phyloP scores from a whole-genome alignment of 2,797 vertebrate genomes.

The Betta splendens region DNA sequence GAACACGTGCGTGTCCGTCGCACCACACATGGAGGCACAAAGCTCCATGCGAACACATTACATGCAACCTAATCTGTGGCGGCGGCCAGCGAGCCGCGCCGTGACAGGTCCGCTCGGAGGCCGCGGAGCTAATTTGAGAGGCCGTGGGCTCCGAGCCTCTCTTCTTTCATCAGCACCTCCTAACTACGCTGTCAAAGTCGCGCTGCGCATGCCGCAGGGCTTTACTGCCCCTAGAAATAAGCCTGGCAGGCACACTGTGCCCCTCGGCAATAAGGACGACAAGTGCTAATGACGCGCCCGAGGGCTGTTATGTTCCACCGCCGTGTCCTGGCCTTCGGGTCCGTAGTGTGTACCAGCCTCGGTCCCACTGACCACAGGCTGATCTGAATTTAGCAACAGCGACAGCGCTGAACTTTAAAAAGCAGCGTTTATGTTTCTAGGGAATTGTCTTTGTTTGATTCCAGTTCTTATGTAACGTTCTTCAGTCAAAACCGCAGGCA shows the following conservation, averaged over 20 bases:
- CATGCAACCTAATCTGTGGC: constrained; percentile 66
- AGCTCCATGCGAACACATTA: constrained; percentile 20
- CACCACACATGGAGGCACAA: constrained; percentile 28
- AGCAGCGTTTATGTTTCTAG: constrained; percentile 13
- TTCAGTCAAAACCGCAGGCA: constrained; percentile 2
- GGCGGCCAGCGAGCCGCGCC: constrained; percentile 45
- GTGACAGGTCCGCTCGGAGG: constrained; percentile 68
- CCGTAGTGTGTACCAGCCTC: background rate
- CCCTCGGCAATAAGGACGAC: constrained; percentile 41
- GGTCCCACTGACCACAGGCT: constrained; percentile 6
- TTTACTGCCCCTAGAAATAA: constrained; percentile 70
- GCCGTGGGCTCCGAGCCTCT: constrained; percentile 71
- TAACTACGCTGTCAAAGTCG: constrained; percentile 81
- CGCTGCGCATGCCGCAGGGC: constrained; percentile 56
- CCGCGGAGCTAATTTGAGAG: constrained; percentile 80
- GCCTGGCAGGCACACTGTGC: constrained; percentile 27
- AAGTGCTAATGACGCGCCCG: constrained; percentile 21
- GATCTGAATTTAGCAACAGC: constrained; percentile 5
- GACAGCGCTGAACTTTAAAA: constrained; percentile 24
- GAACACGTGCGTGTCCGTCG: constrained; percentile 23
- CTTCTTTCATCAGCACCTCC: constrained; percentile 82
- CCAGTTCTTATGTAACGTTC: constrained; percentile 13
- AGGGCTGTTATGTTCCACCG: constrained; percentile 10
- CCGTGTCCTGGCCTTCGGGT: background rate
- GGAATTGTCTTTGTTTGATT: constrained; percentile 10